Percentiles rank a stretch among this genome's conserved stretches.
phyloP scores from a whole-genome alignment of 2,113 vertebrate species.

The Alethe diademata region DNA sequence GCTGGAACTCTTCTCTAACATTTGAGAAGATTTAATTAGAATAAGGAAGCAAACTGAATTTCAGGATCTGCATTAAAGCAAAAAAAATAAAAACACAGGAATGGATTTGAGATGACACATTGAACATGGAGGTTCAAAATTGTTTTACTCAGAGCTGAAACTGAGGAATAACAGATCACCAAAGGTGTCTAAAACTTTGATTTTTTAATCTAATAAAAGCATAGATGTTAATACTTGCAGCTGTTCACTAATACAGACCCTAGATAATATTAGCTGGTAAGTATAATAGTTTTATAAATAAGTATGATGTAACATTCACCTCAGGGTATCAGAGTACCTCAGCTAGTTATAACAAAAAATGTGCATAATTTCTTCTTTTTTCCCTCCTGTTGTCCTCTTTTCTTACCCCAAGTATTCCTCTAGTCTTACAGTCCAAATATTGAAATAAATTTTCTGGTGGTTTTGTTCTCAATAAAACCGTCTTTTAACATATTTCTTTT shows the following conservation, averaged over 20 bases:
- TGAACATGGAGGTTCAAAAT: background rate
- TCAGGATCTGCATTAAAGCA: background rate
- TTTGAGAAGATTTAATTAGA: constrained; percentile 10
- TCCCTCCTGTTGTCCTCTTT: background rate
- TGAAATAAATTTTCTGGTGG: background rate
- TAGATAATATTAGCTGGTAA: background rate
- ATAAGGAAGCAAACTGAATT: background rate
- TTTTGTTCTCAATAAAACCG: background rate
- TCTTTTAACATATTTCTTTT: background rate
- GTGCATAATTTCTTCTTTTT: background rate
- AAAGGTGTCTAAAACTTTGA: background rate
- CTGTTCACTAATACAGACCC: background rate
- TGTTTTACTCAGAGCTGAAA: background rate
- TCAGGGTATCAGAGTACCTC: background rate
- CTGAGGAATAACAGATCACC: background rate
- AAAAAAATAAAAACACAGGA: background rate
- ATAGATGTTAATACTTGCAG: background rate
- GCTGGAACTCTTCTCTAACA: background rate
- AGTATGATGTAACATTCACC: background rate
- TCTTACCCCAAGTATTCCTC: background rate
- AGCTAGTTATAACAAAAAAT: background rate
- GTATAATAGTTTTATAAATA: background rate
- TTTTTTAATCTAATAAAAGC: background rate
- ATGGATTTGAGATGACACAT: background rate
- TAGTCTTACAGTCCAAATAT: background rate